A percentile compares a stretch with the other conserved stretches of the same genome.
Conservation (phyloP, 1,140 invertebrate species). For the Trichomalopsis sarcophagae region DNA sequence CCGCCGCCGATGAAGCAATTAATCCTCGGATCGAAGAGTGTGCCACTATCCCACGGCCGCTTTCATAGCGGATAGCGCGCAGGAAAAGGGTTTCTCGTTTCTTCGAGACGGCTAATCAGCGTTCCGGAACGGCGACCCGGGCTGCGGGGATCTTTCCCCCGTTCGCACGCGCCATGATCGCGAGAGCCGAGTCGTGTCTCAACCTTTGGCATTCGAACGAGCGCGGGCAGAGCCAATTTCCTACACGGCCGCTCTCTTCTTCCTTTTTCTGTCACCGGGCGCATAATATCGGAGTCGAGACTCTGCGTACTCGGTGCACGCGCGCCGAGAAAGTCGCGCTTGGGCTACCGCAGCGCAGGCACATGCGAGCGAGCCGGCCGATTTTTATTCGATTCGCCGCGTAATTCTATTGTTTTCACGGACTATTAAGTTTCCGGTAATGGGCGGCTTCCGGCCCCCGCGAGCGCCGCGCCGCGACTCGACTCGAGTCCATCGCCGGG, state of each 20-base stretch:
- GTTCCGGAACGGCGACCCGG: slow-evolving; percentile 47
- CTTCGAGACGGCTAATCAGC: slow-evolving; percentile 50
- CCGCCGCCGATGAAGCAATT: too few relatives aligned
- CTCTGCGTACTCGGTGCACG: too few relatives aligned
- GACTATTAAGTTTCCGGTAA: slow-evolving; percentile 75
- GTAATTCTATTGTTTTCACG: slow-evolving; percentile 76
- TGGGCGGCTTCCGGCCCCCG: slow-evolving; percentile 68
- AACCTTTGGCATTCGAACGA: slow-evolving; percentile 10
- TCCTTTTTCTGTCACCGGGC: too few relatives aligned
- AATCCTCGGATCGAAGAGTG: too few relatives aligned
- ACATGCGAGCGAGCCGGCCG: slow-evolving; percentile 42
- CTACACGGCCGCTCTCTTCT: neutral
- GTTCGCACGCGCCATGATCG: slow-evolving; percentile 23
- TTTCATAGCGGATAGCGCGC: neutral
- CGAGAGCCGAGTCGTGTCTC: neutral
- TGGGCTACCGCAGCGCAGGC: neutral
- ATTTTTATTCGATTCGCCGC: slow-evolving; percentile 71
- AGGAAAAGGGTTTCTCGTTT: slow-evolving; percentile 51
- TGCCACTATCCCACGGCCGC: neutral
- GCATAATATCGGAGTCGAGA: too few relatives aligned
- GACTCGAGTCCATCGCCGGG: slow-evolving; percentile 43
- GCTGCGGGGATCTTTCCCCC: neutral
- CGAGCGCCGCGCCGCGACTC: slow-evolving; percentile 47
- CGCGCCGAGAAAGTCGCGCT: slow-evolving; percentile 11
- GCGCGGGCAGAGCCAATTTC: slow-evolving; percentile 41